These are phyloP conservation scores for Ernsta delagoae DNA, from an alignment of 2,888 invertebrate species.

Conservation along the genomic window DNA sequence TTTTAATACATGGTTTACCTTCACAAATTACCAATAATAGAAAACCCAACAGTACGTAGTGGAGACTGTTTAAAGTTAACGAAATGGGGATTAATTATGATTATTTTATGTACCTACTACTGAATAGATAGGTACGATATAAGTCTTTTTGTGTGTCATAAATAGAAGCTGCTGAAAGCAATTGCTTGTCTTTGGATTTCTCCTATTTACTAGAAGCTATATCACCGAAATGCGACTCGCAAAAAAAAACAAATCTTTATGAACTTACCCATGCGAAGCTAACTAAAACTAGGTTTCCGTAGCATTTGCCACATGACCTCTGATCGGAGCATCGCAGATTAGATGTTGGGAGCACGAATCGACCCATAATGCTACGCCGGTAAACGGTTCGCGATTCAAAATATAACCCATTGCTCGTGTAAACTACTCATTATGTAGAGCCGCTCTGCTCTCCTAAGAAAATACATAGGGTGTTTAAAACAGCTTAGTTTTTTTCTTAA, in stretches of 20 bases:
- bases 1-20: too few species aligned
- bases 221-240: background rate
- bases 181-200: too few species aligned
- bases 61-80: too few species aligned
- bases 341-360: conserved; percentile 33
- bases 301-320: conserved; percentile 25
- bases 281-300: conserved; percentile 10
- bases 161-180: too few species aligned
- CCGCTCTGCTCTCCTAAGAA: conserved; percentile 2
- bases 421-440: background rate
- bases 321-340: conserved; percentile 31
- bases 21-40: too few species aligned
- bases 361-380: conserved; percentile 21
- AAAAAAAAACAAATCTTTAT: background rate
- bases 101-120: too few species aligned
- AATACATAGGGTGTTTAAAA: background rate
- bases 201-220: too few species aligned
- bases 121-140: too few species aligned
- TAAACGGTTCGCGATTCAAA: conserved; percentile 30
- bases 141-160: too few species aligned
- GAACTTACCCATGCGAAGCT: conserved; percentile 1
- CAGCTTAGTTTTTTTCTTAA: background rate
- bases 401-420: conserved; percentile 21
- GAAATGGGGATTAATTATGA: too few species aligned
- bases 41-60: too few species aligned